phyloP scores from a whole-genome alignment of 2,113 vertebrate genomes.

The Eulacestoma nigropectus region DNA sequence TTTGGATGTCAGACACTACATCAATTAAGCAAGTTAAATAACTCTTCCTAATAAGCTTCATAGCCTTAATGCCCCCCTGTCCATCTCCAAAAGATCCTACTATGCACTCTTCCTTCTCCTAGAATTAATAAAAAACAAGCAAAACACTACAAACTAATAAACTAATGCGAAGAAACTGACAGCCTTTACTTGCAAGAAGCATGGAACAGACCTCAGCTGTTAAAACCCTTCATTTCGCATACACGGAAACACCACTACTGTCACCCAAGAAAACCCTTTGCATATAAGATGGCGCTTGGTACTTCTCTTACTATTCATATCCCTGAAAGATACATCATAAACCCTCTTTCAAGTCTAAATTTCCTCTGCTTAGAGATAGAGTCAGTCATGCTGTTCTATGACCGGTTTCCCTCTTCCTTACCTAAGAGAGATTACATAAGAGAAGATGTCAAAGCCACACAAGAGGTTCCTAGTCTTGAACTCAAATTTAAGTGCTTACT shows the following conservation, averaged over 20 bases:
- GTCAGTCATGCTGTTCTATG: background rate
- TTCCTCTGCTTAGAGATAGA: background rate
- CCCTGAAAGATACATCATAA: background rate
- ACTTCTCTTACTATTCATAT: background rate
- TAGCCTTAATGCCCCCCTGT: background rate
- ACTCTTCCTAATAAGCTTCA: background rate
- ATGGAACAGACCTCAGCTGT: background rate
- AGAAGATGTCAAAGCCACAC: background rate
- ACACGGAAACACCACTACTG: background rate
- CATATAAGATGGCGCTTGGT: background rate
- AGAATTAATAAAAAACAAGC: background rate
- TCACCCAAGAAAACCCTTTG: background rate
- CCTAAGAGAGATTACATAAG: rapidly evolving
- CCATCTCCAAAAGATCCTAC: background rate
- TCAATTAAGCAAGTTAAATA: background rate
- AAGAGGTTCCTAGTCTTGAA: background rate
- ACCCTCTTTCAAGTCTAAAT: background rate
- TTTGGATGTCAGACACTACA: background rate
- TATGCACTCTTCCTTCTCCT: background rate
- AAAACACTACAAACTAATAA: background rate
- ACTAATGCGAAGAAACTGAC: background rate
- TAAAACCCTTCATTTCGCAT: background rate
- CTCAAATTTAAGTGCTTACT: background rate
- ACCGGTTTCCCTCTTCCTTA: background rate
- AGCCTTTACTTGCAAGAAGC: background rate